These are phyloP conservation scores for Nannoperca obscura DNA, from an alignment of 2,797 vertebrate species.

Conservation along the genomic window DNA sequence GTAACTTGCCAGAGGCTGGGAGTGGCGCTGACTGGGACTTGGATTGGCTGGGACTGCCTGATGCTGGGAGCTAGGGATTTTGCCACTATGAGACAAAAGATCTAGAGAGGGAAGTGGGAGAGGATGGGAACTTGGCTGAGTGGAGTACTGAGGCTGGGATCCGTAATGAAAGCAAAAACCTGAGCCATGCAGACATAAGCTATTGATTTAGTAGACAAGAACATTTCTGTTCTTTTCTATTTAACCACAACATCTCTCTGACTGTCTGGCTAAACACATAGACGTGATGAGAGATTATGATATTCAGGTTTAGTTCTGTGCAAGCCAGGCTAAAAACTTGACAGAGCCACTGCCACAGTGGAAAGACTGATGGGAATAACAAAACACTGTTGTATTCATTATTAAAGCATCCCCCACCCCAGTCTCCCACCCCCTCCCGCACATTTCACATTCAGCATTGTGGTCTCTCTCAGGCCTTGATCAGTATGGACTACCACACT, in stretches of 20 bases:
- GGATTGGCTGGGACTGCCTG: conserved; percentile 57
- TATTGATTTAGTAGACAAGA: not conserved
- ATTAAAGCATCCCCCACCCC: conserved; percentile 29
- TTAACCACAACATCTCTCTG: not conserved
- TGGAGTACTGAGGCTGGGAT: conserved; percentile 30
- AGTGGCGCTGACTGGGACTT: conserved; percentile 43
- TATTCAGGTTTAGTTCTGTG: conserved; percentile 41
- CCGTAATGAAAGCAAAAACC: conserved; percentile 13
- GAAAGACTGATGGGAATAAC: conserved; percentile 65
- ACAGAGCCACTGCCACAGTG: conserved; percentile 41
- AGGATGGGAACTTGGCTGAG: conserved; percentile 66
- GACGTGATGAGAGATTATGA: conserved; percentile 3
- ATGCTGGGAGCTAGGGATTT: conserved; percentile 55
- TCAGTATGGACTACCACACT: conserved; percentile 66
- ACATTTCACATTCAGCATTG: conserved; percentile 40
- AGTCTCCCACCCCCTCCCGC: conserved; percentile 29
- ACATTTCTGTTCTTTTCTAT: not conserved
- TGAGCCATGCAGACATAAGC: not conserved
- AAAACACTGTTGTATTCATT: conserved; percentile 67
- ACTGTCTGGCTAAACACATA: conserved; percentile 26
- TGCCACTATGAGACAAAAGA: conserved; percentile 52
- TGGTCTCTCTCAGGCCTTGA: conserved; percentile 42
- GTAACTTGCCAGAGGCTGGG: conserved; percentile 58
- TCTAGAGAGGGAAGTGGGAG: conserved; percentile 40
- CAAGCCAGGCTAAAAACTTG: conserved; percentile 45